phyloP scores from a whole-genome alignment of 2,113 vertebrate species.

The Xiphophorus hellerii region DNA sequence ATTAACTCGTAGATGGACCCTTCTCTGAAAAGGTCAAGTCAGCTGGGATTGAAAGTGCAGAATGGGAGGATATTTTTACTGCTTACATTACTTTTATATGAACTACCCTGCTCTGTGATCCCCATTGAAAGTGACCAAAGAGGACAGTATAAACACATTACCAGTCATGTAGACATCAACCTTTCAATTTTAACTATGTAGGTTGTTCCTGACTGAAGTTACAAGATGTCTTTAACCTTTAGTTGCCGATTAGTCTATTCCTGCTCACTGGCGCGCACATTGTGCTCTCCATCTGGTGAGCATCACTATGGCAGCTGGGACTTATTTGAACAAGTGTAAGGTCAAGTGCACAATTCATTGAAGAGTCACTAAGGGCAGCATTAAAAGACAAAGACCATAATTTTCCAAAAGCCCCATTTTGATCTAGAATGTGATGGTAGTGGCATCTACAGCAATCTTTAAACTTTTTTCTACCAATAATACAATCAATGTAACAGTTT shows the following conservation, averaged over 20 bases:
- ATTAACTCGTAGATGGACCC: conserved; percentile 6
- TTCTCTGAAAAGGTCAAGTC: conserved; percentile 16
- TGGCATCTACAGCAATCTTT: not conserved
- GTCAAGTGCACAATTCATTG: conserved; percentile 39
- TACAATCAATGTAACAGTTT: too few species aligned
- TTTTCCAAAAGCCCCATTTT: not conserved
- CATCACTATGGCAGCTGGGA: conserved; percentile 30
- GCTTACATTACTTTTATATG: not conserved
- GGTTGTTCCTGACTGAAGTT: not conserved
- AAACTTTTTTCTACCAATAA: too few species aligned
- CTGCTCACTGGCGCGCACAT: not conserved
- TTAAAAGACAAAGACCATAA: conserved; percentile 6
- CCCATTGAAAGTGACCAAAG: not conserved
- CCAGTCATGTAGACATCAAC: not conserved
- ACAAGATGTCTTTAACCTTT: conserved; percentile 4
- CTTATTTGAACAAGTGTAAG: conserved; percentile 19
- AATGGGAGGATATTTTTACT: not conserved
- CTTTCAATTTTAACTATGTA: not conserved
- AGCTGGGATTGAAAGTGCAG: not conserved
- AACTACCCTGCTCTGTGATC: not conserved
- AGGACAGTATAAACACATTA: not conserved
- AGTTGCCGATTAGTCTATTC: not conserved
- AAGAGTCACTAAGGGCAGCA: conserved; percentile 19
- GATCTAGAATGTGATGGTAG: not conserved
- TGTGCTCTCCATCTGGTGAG: conserved; percentile 21